These are phyloP conservation scores for Xenentodon cancila DNA, from an alignment of 2,797 vertebrate genomes.

Conservation along the genomic window DNA sequence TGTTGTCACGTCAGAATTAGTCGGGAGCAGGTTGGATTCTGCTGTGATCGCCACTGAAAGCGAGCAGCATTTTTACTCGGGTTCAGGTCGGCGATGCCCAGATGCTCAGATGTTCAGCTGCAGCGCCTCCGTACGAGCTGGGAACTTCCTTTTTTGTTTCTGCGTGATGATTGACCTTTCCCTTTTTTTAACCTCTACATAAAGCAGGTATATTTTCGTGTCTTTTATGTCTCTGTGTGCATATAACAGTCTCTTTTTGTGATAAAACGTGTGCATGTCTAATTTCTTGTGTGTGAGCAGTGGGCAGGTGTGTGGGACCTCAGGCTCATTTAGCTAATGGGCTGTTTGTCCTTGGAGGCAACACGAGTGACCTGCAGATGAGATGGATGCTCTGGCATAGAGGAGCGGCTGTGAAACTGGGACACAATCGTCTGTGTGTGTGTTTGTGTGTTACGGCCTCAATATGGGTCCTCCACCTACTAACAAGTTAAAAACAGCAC, in stretches of 20 bases:
- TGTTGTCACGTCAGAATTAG: no score
- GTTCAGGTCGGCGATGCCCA: no score
- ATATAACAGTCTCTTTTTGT: conserved; percentile 2
- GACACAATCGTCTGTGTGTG: conserved; percentile 40
- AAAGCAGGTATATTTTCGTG: not conserved
- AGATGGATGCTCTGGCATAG: conserved; percentile 69
- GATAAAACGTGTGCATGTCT: not conserved
- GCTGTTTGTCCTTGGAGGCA: conserved; percentile 77
- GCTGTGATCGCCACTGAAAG: no score
- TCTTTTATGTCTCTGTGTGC: conserved; percentile 22
- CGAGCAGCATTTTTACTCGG: no score
- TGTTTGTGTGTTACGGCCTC: conserved; percentile 52
- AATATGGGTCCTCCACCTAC: conserved; percentile 57
- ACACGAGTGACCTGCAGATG: conserved; percentile 71
- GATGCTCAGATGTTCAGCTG: no score
- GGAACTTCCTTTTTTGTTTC: no score
- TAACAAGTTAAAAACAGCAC: conserved; percentile 70
- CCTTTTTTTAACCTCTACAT: no score
- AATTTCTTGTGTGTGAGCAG: conserved; percentile 9
- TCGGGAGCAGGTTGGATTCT: no score
- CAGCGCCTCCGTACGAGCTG: no score
- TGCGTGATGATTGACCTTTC: no score
- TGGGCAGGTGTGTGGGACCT: conserved; percentile 66
- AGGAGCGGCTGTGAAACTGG: conserved; percentile 53
- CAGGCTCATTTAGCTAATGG: conserved; percentile 78